phyloP scores from a whole-genome alignment of 2,113 vertebrate species.

The Suncus etruscus region DNA sequence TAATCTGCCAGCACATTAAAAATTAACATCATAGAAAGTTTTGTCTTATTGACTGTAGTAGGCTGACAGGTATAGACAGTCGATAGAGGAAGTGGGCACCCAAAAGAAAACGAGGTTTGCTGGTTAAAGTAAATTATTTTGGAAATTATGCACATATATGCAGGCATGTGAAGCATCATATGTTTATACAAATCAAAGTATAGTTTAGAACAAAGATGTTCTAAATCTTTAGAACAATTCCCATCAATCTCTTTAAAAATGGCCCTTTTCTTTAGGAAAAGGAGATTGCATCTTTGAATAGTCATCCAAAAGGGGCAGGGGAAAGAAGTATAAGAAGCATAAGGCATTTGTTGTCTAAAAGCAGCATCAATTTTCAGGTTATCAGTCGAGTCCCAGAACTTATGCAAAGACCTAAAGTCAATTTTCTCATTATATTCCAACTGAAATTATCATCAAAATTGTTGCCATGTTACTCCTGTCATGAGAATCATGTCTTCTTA shows the following conservation, averaged over 20 bases:
- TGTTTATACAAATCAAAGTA: neutral
- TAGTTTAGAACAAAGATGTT: constrained; percentile 15
- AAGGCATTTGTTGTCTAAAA: constrained; percentile 45
- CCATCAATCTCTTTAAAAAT: constrained; percentile 50
- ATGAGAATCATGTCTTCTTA: constrained; percentile 65
- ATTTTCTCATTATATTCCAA: constrained; percentile 69
- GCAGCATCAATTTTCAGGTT: constrained; percentile 29
- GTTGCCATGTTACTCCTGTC: constrained; percentile 58
- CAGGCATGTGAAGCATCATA: neutral
- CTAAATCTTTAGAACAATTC: constrained; percentile 22
- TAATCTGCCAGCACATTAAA: constrained; percentile 75
- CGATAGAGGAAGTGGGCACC: neutral
- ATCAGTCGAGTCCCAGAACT: constrained; percentile 60
- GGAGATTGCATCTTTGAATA: constrained; percentile 43
- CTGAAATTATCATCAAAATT: constrained; percentile 67
- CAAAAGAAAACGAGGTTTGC: constrained; percentile 65
- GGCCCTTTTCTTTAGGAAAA: constrained; percentile 55
- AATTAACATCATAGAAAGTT: constrained; percentile 76
- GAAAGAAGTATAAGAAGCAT: constrained; percentile 43
- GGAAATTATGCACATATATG: constrained; percentile 27
- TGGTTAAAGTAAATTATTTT: constrained; percentile 59
- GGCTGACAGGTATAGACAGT: constrained; percentile 59
- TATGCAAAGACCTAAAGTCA: constrained; percentile 70
- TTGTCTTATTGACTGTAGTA: constrained; percentile 69
- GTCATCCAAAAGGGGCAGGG: constrained; percentile 1